Percentiles rank a stretch among this genome's conserved stretches.
Conservation (phyloP, 2,888 invertebrate genomes). For the Drosophila planitibia region DNA sequence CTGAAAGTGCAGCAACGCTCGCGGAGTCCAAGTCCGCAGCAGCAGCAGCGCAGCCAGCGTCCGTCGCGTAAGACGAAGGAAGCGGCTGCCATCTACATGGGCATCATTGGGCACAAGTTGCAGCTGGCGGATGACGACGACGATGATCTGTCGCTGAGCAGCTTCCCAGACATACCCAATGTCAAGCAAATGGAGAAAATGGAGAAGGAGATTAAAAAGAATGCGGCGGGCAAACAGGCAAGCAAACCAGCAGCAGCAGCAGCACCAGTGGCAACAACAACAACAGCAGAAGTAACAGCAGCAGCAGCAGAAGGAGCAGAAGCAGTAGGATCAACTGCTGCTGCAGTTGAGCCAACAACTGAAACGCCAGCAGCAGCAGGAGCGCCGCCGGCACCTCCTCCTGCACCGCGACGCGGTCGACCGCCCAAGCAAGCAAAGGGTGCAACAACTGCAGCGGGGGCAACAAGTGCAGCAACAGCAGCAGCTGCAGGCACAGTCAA, state of each 20-base stretch:
- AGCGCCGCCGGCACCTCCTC: constrained; percentile 7
- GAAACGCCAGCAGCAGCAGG: constrained; percentile 9
- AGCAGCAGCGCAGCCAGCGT: constrained; percentile 81
- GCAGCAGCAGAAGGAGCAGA: constrained; percentile 44
- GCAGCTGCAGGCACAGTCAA: constrained; percentile 54
- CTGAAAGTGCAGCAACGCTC: constrained; percentile 41
- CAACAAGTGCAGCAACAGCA: constrained; percentile 58
- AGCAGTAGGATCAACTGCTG: constrained; percentile 35
- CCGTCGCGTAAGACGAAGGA: constrained; percentile 91
- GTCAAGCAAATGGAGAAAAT: constrained; percentile 88
- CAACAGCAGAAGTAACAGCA: constrained; percentile 38
- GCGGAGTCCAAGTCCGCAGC: constrained; percentile 51
- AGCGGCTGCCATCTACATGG: constrained; percentile 91
- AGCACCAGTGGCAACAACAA: constrained; percentile 49
- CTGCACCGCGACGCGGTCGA: constrained; percentile 36
- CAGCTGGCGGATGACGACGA: constrained; percentile 88
- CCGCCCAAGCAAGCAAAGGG: constrained; percentile 43
- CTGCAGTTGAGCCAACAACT: constrained; percentile 29
- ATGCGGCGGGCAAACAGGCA: constrained; percentile 64
- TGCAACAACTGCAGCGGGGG: constrained; percentile 29
- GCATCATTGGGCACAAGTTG: constrained; percentile 89
- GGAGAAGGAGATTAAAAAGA: constrained; percentile 87
- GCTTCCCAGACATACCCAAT: constrained; percentile 89
- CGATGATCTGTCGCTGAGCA: constrained; percentile 88
- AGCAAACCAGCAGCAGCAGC: constrained; percentile 14